Evolutionary conservation across 2,888 invertebrate genomes (phyloP), one percentile per base, ranked within the genome.

Genomic region (Polydrusus pterygomalis): DNA sequence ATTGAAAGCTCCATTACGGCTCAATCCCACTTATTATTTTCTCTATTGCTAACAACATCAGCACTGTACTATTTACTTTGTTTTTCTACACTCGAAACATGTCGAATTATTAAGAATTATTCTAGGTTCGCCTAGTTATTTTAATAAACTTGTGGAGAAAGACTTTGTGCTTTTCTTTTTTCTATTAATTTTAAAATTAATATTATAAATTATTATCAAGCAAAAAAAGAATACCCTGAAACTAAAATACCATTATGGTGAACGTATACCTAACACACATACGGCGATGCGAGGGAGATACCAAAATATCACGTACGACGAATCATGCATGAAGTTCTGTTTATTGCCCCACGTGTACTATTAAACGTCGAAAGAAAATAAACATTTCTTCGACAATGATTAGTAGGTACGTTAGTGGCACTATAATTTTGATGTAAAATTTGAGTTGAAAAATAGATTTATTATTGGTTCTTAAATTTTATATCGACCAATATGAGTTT

Each of bases 301-400:
- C 58, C 10, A 60, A 38, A 38, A 60, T 60, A 60, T 38, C 58
- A 60, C 58, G 58, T 60, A 60, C 58, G 15, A 15, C 43, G 43
- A 17, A 60, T 60, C 38, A 60, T 60, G 58, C 17, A 54, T n/a
- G 10, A 34, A 47, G 18, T 38, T 60, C 58, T 60, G 58, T 60
- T 60, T 60, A 60, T 60, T 60, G 17, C 38, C 11, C 58, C 58
- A 60, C 38, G 58, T 60, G 58, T 38, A n/a, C 58, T 30, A 60
- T 60, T 60, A 60, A 60, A 60, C 18, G 58, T 60, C 17, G 38
- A 60, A 60, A 38, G 38, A 60, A 60, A 60, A 60, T 38, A 60
- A 60, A 60, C 58, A 60, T 60, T 60, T 38, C 17, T 11, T 17
- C 17, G 58, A 40, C 9, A 17, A 10, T 60, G 15, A 56, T 56